Percentiles rank a stretch among this genome's conserved stretches.
Conservation (phyloP, 2,113 vertebrate species). For the Sinocyclocheilus anshuiensis region DNA sequence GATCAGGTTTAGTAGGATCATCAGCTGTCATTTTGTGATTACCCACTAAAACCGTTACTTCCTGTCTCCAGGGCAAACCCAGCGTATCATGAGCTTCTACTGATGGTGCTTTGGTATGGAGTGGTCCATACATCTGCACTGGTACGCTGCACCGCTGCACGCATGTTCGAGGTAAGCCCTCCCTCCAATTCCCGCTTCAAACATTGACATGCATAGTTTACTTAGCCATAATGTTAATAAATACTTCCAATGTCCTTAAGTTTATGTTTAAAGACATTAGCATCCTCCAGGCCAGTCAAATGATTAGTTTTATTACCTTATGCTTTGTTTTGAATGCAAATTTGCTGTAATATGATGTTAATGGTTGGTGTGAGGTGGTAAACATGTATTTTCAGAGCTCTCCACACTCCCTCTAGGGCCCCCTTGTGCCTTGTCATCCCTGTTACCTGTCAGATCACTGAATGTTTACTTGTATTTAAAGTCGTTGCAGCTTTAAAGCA, state of each 20-base stretch:
- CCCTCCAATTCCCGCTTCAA: neutral
- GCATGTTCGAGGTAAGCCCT: constrained; percentile 97
- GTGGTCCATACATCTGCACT: constrained; percentile 98
- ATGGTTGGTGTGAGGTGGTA: constrained; percentile 10
- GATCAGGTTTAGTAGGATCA: neutral
- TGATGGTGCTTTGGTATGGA: constrained; percentile 97
- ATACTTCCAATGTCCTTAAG: neutral
- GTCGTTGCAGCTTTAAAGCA: constrained; percentile 39
- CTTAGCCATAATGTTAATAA: neutral
- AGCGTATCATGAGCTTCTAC: constrained; percentile 91
- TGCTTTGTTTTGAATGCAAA: neutral
- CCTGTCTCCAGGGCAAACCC: constrained; percentile 88
- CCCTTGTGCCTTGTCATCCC: constrained; percentile 37
- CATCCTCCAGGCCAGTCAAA: constrained; percentile 13
- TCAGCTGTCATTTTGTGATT: neutral
- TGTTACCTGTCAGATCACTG: constrained; percentile 26
- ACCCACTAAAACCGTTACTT: neutral
- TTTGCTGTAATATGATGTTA: constrained; percentile 14
- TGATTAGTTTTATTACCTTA: neutral
- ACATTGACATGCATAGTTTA: neutral
- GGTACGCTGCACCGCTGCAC: constrained; percentile 94
- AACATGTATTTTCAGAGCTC: constrained; percentile 24
- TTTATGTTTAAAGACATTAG: neutral
- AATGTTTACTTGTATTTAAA: constrained; percentile 31
- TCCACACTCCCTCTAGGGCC: constrained; percentile 38